A percentile compares a stretch with the other conserved stretches of the same genome.
phyloP scores from a whole-genome alignment of 2,888 invertebrate species.

The Thecophora atra region DNA sequence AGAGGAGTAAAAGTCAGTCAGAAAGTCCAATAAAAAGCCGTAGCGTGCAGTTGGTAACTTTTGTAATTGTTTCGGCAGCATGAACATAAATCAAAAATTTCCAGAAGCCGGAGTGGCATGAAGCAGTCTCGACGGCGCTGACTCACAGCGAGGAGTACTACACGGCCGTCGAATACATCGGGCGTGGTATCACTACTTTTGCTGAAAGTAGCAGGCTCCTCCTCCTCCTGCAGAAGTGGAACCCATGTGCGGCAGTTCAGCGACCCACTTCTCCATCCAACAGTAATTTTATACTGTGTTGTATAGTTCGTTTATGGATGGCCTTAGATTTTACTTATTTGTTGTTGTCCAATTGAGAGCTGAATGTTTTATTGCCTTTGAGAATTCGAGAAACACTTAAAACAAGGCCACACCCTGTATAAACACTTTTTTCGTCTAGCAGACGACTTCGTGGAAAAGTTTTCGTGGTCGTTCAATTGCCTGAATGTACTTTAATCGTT shows the following conservation, averaged over 20 bases:
- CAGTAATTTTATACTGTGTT: background rate
- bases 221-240: too few relatives aligned
- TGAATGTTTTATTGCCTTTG: too few relatives aligned
- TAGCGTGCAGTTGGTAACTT: constrained; percentile 28
- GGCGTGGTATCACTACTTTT: background rate
- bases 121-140: background rate
- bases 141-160: background rate
- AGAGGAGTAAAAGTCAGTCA: background rate
- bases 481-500: constrained; percentile 9
- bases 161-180: background rate
- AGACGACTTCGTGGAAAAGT: background rate
- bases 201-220: background rate
- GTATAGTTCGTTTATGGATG: constrained; percentile 13
- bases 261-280: background rate
- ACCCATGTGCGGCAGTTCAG: background rate
- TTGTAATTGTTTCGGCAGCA: constrained; percentile 35
- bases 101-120: constrained; percentile 5
- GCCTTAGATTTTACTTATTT: too few relatives aligned
- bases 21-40: background rate
- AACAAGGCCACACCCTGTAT: constrained; percentile 5
- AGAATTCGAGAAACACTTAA: too few relatives aligned
- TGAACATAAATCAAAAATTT: constrained; percentile 36
- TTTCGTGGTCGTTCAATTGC: constrained; percentile 17
- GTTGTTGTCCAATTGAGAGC: too few relatives aligned
- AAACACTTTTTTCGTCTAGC: background rate